These are phyloP conservation scores for Oreohelix idahoensis DNA, from an alignment of 1,140 invertebrate species.

Conservation along the genomic window DNA sequence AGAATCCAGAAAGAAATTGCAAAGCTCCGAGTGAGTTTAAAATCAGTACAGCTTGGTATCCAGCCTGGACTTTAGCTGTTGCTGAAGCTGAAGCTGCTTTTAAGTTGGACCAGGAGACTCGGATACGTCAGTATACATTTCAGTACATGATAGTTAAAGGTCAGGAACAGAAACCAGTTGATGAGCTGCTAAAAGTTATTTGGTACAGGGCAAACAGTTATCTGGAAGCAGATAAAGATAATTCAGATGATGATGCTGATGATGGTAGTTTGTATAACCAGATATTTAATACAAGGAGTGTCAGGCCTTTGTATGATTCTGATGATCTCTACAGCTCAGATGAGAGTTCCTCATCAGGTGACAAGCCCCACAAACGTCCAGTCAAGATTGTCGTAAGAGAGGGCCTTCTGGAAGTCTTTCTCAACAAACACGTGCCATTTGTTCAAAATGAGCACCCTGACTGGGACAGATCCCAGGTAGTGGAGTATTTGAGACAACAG, in stretches of 20 bases:
- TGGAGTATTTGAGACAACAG: slow-evolving; percentile 62
- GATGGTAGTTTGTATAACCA: slow-evolving; percentile 24
- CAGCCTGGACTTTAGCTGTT: slow-evolving; percentile 78
- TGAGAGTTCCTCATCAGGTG: not conserved
- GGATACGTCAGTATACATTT: slow-evolving; percentile 61
- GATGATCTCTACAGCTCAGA: slow-evolving; percentile 22
- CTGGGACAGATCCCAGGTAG: slow-evolving; percentile 57
- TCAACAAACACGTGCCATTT: slow-evolving; percentile 59
- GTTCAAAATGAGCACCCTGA: slow-evolving; percentile 65
- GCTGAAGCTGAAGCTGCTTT: slow-evolving; percentile 69
- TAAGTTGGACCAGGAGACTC: slow-evolving; percentile 53
- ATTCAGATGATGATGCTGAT: slow-evolving; percentile 22
- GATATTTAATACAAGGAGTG: not conserved
- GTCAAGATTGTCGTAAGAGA: slow-evolving; percentile 35
- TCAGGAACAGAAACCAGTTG: not conserved
- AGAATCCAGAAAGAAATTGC: slow-evolving; percentile 47
- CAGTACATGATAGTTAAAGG: slow-evolving; percentile 49
- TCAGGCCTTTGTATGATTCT: slow-evolving; percentile 7
- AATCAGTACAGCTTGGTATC: slow-evolving; percentile 46
- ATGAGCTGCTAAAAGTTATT: not conserved
- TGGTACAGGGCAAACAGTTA: no score
- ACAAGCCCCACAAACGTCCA: not conserved
- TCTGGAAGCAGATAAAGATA: slow-evolving; percentile 31
- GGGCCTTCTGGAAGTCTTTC: slow-evolving; percentile 67
- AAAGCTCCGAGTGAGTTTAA: slow-evolving; percentile 52